Evolutionary conservation across 2,888 invertebrate genomes (phyloP).

Genomic region (Trypoxylon attenuatum): DNA sequence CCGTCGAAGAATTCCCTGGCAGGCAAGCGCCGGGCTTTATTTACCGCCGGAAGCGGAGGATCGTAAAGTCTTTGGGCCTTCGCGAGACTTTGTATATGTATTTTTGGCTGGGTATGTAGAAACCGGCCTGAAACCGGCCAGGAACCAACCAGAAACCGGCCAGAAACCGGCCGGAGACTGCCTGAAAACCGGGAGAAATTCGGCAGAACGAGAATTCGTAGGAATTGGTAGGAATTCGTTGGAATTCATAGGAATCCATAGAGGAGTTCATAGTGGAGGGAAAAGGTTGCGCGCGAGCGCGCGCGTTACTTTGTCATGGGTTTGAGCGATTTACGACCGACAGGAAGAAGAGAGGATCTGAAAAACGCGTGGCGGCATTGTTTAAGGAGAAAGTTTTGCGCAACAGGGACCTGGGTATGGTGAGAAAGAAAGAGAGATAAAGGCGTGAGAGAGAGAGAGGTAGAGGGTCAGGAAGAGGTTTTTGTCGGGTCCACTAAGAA

Average conservation of each 20-base stretch:
- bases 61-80: not conserved
- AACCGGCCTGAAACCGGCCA: too few relatives aligned
- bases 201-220: too few relatives aligned
- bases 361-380: constrained; percentile 63
- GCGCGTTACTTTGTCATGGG: constrained; percentile 35
- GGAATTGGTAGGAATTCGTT: too few relatives aligned
- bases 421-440: constrained; percentile 35
- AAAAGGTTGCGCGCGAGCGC: constrained; percentile 23
- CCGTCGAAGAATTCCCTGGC: not conserved
- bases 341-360: constrained; percentile 16
- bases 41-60: not conserved
- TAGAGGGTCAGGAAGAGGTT: too few relatives aligned
- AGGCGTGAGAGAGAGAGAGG: constrained; percentile 18
- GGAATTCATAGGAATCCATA: constrained; percentile 14
- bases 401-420: too few relatives aligned
- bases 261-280: not conserved
- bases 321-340: constrained; percentile 53
- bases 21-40: not conserved
- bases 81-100: not conserved
- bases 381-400: constrained; percentile 72
- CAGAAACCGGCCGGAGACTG: too few relatives aligned
- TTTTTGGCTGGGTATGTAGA: too few relatives aligned
- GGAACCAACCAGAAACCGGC: too few relatives aligned
- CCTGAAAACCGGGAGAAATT: too few relatives aligned
- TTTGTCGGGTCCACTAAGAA: too few relatives aligned